Evolutionary conservation across 1,140 invertebrate species (phyloP), one percentile per base, ranked within the genome.

Genomic region (Drosophila tani): DNA sequence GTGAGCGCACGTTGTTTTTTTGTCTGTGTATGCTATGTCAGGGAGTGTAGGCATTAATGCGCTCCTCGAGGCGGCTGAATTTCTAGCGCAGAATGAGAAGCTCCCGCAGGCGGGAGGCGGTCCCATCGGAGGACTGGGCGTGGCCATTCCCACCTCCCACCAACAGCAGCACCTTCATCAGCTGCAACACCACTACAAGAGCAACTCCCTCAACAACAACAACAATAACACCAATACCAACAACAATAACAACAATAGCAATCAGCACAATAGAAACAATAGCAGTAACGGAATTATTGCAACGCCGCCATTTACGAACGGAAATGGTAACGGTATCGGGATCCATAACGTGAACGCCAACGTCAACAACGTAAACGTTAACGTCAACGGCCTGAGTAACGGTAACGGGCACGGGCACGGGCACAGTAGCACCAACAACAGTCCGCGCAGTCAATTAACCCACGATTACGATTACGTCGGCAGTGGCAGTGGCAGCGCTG

Each of bases 251-350:
- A 87, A 87, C 63, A 86, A 68, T 51, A 51, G 75, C 24, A 86
- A 83, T 51, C 82, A 86, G 69, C 83, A 75, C 55, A 87, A 87
- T 66, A 87, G 83, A 56, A 85, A 85, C 59, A 86, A 32, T 71
- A 78, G 27, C 60, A 73, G 68, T 71, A 79, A 59, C 75, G 53
- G 58, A 55, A 71, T 71, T 60, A 68, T 59, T 76, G 63, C 78
- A 60, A 58, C 56, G 35, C 67, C 29, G 14, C 64, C 63, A 50
- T 68, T 55, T 32, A 55, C 67, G 47, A 68, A 70, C 63, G 67
- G 67, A 70, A 70, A 68, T 55, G 40, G 67, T 17, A 64, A 40
- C 57, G 41, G 57, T 65, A 82, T 53, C 84, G 71, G 71, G 12
- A 73, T 73, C 43, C 46, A 58, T 40, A 57, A 57, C 49, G 38